Evolutionary conservation across 2,888 invertebrate species (phyloP), one percentile per base, ranked within the genome.

Genomic region (Terebella lapidaria): DNA sequence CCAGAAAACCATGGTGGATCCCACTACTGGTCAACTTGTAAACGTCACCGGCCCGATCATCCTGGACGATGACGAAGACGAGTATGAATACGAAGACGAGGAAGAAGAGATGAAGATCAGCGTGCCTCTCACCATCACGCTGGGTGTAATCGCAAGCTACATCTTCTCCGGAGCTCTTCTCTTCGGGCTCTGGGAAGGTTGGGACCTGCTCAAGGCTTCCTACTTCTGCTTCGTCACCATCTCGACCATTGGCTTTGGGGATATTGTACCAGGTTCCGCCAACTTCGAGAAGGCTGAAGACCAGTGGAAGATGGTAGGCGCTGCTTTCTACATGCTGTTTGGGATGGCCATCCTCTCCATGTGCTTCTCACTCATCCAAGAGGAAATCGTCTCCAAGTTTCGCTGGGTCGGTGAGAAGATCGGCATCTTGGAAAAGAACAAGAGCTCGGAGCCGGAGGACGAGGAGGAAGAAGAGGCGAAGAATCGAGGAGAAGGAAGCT

Each of bases 151-250:
- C 29, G 74, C 74, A 15, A 72, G 74, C 25, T 80, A 79, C 68
- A 75, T 80, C 56, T 72, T 78, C 60, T 71, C 74, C 25, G 80
- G 80, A 1, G 76, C 78, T 1, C 67, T 78, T 25, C 70, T 80
- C 27, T 80, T 80, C 66, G 74, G 73, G 3, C 69, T 74, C 30
- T 79, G 79, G 77, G 79, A 79, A 60, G 71, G 72, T 3, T 78
- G 77, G 76, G 73, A 74, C 49, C 58, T 62, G 27, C 54, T 65
- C 59, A 61, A 76, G 59, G 74, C 78, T 3, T 73, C 77, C 20
- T 80, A 80, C 66, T 80, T 80, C 70, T 79, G 79, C 67, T 80
- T 79, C 67, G 77, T 79, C 58, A 80, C 80, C 2, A 72, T 80
- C 54, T 72, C 73, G 57, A 79, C 79, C 53, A 79, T n/a, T n/a